phyloP scores from a whole-genome alignment of 1,140 invertebrate genomes.

The Euborellia annulipes region DNA sequence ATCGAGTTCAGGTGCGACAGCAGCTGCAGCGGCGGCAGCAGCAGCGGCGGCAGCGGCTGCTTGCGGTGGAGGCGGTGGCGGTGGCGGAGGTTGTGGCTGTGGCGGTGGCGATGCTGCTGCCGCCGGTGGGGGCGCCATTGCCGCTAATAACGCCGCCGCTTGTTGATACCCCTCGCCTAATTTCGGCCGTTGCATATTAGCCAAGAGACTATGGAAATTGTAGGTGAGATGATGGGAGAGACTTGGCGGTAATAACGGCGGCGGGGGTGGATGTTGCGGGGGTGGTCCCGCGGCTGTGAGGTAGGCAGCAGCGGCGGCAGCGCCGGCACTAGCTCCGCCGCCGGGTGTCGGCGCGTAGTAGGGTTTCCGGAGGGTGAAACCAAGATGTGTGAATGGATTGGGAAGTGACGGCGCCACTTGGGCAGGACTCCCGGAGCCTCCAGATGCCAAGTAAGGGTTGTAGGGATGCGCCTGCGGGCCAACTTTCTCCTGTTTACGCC shows the following conservation, averaged over 20 bases:
- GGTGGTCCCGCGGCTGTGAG: constrained; percentile 29
- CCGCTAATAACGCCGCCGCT: constrained; percentile 24
- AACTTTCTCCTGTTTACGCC: constrained; percentile 29
- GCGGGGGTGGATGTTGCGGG: constrained; percentile 27
- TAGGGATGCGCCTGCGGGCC: constrained; percentile 76
- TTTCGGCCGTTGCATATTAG: constrained; percentile 35
- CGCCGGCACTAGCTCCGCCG: constrained; percentile 27
- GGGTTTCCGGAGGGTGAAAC: constrained; percentile 56
- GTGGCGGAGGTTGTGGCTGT: constrained; percentile 32
- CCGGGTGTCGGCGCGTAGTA: constrained; percentile 26
- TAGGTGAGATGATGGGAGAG: constrained; percentile 25
- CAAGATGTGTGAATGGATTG: constrained; percentile 59
- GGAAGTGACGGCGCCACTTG: constrained; percentile 53
- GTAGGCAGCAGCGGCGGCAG: constrained; percentile 11
- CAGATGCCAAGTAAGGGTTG: constrained; percentile 54
- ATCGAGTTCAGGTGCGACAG: constrained; percentile 41
- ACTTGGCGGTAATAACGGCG: constrained; percentile 27
- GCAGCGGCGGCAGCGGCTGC: constrained; percentile 34
- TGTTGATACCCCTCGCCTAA: background rate
- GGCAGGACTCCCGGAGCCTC: constrained; percentile 34
- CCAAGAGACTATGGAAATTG: constrained; percentile 16
- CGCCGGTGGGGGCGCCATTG: constrained; percentile 44
- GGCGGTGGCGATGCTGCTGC: constrained; percentile 31
- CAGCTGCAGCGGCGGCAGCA: constrained; percentile 23
- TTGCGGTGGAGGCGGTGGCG: constrained; percentile 26